These are phyloP conservation scores for Hoplodrina ambigua DNA, from an alignment of 2,888 invertebrate species.

Conservation along the genomic window DNA sequence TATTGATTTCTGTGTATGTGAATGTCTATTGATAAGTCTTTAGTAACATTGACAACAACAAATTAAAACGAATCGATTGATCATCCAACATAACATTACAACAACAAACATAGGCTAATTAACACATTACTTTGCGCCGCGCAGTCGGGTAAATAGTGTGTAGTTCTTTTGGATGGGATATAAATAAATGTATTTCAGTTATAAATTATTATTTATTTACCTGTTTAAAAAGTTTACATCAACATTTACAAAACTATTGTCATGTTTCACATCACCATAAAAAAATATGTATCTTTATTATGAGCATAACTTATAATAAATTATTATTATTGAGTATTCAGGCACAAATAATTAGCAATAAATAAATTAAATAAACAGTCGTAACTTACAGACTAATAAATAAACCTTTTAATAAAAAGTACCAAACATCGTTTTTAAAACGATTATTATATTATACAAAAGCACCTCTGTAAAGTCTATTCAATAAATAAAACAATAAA, in stretches of 20 bases:
- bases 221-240: conserved; percentile 33
- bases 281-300: conserved; percentile 48
- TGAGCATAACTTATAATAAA: conserved; percentile 32
- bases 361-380: conserved; percentile 54
- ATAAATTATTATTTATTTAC: conserved; percentile 36
- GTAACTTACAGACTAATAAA: conserved; percentile 68
- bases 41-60: too few species aligned
- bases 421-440: conserved; percentile 69
- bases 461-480: conserved; percentile 19
- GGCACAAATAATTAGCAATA: conserved; percentile 66
- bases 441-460: conserved; percentile 62
- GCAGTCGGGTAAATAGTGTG: not conserved
- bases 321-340: conserved; percentile 72
- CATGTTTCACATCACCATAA: conserved; percentile 32
- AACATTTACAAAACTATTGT: conserved; percentile 34
- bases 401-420: conserved; percentile 81
- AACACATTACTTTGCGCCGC: too few species aligned
- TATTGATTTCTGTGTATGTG: too few species aligned
- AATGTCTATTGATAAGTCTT: too few species aligned
- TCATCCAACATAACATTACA: too few species aligned
- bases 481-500: conserved; percentile 34
- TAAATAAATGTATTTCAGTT: not conserved
- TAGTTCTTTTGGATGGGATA: not conserved
- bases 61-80: too few species aligned
- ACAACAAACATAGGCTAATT: too few species aligned